Percentiles rank a stretch among this genome's conserved stretches.
These are phyloP conservation scores for Tetragnatha versicolor DNA, from an alignment of 1,140 invertebrate genomes.

Conservation along the genomic window DNA sequence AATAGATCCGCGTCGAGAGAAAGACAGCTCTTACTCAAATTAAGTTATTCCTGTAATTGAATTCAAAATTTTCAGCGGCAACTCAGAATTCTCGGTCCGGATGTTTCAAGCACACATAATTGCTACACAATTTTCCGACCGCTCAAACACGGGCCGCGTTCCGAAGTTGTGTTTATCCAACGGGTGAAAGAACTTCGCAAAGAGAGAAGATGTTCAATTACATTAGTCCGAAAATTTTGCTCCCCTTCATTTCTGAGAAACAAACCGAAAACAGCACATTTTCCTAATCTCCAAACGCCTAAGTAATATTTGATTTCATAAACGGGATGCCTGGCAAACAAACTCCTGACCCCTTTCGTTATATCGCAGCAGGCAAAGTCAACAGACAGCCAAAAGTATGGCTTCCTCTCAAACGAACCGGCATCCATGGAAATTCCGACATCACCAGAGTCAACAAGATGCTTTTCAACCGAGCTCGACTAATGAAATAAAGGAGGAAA, in stretches of 20 bases:
- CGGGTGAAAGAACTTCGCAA: too few species aligned
- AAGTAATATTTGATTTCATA: constrained; percentile 30
- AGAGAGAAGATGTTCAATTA: constrained; percentile 9
- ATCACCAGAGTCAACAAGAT: constrained; percentile 32
- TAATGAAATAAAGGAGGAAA: constrained; percentile 51
- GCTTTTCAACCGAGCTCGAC: constrained; percentile 23
- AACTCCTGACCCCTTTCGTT: constrained; percentile 2
- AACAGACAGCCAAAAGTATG: constrained; percentile 37
- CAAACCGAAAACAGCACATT: constrained; percentile 10
- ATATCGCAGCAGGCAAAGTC: constrained; percentile 20
- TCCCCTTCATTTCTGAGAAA: neutral
- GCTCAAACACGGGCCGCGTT: neutral
- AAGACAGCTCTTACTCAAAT: too few species aligned
- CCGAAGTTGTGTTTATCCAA: neutral
- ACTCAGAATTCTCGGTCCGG: too few species aligned
- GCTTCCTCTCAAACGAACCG: constrained; percentile 44
- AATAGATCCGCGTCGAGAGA: too few species aligned
- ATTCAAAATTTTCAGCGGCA: too few species aligned
- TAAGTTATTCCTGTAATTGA: too few species aligned
- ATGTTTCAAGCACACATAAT: too few species aligned
- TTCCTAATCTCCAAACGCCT: constrained; percentile 2
- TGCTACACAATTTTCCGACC: too few species aligned
- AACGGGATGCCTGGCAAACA: constrained; percentile 21
- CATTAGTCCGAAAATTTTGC: neutral
- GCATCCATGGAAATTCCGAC: constrained; percentile 40